phyloP scores from a whole-genome alignment of 2,113 vertebrate genomes.

The Sakesphorus luctuosus region DNA sequence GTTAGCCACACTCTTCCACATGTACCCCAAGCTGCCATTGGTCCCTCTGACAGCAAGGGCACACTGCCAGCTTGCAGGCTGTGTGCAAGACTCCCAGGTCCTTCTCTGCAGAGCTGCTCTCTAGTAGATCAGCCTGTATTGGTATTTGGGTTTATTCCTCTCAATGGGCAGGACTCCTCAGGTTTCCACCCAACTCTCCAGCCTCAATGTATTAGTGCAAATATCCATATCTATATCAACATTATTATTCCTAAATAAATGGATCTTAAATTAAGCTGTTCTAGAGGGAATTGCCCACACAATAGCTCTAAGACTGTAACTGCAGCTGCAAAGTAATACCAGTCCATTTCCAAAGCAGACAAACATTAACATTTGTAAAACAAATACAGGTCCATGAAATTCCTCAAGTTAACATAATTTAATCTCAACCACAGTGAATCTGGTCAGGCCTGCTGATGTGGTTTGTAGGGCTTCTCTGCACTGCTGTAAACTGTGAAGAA shows the following conservation, averaged over 20 bases:
- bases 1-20: neutral
- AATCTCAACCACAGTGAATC: neutral
- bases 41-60: neutral
- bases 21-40: neutral
- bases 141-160: neutral
- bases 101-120: neutral
- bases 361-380: neutral
- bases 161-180: neutral
- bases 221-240: neutral
- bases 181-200: neutral
- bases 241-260: neutral
- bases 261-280: neutral
- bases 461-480: neutral
- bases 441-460: neutral
- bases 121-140: neutral
- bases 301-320: neutral
- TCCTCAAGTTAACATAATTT: neutral
- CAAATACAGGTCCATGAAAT: neutral
- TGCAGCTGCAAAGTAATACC: neutral
- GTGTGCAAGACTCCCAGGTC: neutral
- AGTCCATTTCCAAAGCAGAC: neutral
- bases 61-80: neutral
- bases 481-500: neutral
- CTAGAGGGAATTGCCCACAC: neutral
- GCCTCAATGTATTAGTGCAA: neutral